Percentiles rank a stretch among this genome's conserved stretches.
phyloP scores from a whole-genome alignment of 2,113 vertebrate genomes.

The Clarias magur region DNA sequence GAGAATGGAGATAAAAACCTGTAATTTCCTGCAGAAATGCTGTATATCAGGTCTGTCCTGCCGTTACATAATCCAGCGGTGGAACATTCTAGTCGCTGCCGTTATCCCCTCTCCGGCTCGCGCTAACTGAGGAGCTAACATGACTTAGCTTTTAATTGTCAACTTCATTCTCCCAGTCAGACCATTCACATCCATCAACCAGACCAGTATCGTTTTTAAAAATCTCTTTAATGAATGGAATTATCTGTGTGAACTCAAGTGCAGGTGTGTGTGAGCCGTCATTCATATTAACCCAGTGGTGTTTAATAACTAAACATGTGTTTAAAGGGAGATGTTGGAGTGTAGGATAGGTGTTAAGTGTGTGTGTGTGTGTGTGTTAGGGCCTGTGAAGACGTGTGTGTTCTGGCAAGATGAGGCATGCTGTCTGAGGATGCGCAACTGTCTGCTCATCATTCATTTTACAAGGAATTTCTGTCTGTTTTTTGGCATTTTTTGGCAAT shows the following conservation, averaged over 20 bases:
- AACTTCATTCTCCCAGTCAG: not conserved
- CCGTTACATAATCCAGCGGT: not conserved
- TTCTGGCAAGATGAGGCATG: conserved; percentile 5
- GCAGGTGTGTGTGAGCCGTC: not conserved
- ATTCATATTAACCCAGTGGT: not conserved
- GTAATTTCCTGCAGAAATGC: not conserved
- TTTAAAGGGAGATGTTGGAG: not conserved
- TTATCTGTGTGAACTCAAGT: not conserved
- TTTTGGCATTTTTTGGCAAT: not conserved
- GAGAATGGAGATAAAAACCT: not conserved
- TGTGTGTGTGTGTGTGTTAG: not conserved
- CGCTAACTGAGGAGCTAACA: not conserved
- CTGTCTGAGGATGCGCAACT: not conserved
- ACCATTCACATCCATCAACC: not conserved
- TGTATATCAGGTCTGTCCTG: too few relatives aligned
- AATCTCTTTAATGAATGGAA: not conserved
- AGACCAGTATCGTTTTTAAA: too few relatives aligned
- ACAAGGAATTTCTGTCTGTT: not conserved
- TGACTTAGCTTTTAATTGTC: not conserved
- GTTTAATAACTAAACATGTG: not conserved
- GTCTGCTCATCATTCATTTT: not conserved
- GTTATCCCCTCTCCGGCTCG: not conserved
- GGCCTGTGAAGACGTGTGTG: conserved; percentile 3
- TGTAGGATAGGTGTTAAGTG: not conserved
- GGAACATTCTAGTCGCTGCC: not conserved